Percentiles rank a stretch among this genome's conserved stretches.
Evolutionary conservation across 2,888 invertebrate species (phyloP).

Genomic region (Drosophila fulvimacula): DNA sequence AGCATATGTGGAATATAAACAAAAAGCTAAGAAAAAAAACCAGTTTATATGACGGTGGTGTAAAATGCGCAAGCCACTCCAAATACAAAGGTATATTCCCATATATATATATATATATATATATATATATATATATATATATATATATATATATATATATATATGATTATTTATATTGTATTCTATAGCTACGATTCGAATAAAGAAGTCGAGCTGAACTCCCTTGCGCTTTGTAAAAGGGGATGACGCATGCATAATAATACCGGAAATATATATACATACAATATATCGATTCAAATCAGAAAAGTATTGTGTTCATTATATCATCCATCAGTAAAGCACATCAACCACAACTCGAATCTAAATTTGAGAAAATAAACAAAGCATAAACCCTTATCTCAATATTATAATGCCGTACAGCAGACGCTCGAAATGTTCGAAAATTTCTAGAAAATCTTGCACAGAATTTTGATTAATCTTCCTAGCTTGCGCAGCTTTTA

Average conservation of each 20-base stretch:
- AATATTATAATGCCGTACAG: slow-evolving; percentile 3
- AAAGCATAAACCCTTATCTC: slow-evolving; percentile 27
- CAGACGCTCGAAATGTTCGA: neutral
- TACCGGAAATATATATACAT: slow-evolving; percentile 61
- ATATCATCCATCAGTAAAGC: slow-evolving; percentile 14
- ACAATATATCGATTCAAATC: slow-evolving; percentile 55
- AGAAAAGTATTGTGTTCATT: slow-evolving; percentile 48
- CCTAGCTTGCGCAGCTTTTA: no score
- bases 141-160: neutral
- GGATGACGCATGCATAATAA: slow-evolving; percentile 58
- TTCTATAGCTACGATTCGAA: slow-evolving; percentile 26
- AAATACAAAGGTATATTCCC: slow-evolving; percentile 13
- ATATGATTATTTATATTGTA: no score
- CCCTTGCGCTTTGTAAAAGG: slow-evolving; percentile 22
- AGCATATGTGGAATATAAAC: slow-evolving; percentile 60
- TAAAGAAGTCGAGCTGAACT: slow-evolving; percentile 35
- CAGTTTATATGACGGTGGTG: slow-evolving; percentile 44
- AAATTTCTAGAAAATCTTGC: neutral
- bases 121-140: neutral
- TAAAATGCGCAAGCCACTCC: slow-evolving; percentile 53
- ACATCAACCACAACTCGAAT: slow-evolving; percentile 21
- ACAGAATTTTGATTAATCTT: neutral
- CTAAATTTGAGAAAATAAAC: slow-evolving; percentile 29
- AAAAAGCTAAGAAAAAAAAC: slow-evolving; percentile 33
- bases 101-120: neutral